Conservation (phyloP, 1,140 invertebrate genomes). For the Bombus vancouverensis region DNA sequence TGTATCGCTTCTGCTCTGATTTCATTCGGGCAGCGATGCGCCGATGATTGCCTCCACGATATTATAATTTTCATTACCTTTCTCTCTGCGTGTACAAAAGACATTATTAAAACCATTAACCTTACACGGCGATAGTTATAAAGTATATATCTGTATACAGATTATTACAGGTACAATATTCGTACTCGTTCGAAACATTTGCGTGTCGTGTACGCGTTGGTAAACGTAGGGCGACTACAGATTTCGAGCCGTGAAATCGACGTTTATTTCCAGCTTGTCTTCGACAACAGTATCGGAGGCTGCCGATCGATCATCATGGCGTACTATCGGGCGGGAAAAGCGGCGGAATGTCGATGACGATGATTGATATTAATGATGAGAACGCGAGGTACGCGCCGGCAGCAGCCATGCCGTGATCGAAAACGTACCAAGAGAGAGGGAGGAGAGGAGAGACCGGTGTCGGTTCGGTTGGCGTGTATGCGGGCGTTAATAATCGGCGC, state of each 20-base stretch:
- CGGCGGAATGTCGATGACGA: slow-evolving; percentile 61
- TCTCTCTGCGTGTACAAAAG: neutral
- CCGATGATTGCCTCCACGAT: slow-evolving; percentile 29
- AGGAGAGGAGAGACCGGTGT: slow-evolving; percentile 18
- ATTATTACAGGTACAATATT: neutral
- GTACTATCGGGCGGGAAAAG: slow-evolving; percentile 26
- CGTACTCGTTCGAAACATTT: neutral
- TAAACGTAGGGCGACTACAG: neutral
- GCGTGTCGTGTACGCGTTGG: neutral
- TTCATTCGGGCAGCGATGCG: slow-evolving; percentile 6
- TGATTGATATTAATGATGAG: slow-evolving; percentile 67
- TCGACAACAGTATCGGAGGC: slow-evolving; percentile 24
- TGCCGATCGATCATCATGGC: slow-evolving; percentile 37
- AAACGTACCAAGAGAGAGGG: neutral
- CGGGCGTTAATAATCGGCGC: slow-evolving; percentile 66
- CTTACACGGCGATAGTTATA: neutral
- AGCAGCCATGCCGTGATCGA: neutral
- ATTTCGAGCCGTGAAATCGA: slow-evolving; percentile 32
- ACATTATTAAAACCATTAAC: slow-evolving; percentile 34
- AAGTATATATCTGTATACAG: too few species aligned
- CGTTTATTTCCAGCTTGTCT: slow-evolving; percentile 40
- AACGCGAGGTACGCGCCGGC: slow-evolving; percentile 19
- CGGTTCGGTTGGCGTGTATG: slow-evolving; percentile 20
- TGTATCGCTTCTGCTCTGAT: slow-evolving; percentile 12
- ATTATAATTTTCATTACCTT: slow-evolving; percentile 50